Percentiles rank a stretch among this genome's conserved stretches.
These are phyloP conservation scores for Psilanteris sp. DNA, from an alignment of 1,140 invertebrate species.

Conservation along the genomic window DNA sequence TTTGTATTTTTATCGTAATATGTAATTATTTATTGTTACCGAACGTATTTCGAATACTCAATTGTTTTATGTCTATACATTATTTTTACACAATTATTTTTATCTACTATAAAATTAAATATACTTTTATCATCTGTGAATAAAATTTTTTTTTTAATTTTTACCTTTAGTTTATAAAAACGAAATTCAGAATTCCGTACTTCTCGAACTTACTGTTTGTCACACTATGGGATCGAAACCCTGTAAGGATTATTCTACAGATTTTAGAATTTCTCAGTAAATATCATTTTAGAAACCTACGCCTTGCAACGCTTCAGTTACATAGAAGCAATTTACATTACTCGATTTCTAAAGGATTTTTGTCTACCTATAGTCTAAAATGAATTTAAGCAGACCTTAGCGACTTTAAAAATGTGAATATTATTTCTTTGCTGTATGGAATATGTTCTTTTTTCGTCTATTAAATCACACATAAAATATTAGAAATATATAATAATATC, in stretches of 20 bases:
- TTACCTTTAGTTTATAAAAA: slow-evolving; percentile 45
- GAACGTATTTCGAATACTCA: too few relatives aligned
- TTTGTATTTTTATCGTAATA: too few relatives aligned
- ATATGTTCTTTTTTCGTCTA: too few relatives aligned
- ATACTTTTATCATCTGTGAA: too few relatives aligned
- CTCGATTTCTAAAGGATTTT: slow-evolving; percentile 73
- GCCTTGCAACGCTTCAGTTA: slow-evolving; percentile 70
- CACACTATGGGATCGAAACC: slow-evolving; percentile 67
- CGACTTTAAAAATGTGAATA: slow-evolving; percentile 15
- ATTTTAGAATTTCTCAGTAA: slow-evolving; percentile 63
- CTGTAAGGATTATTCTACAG: slow-evolving; percentile 69
- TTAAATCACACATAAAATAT: too few relatives aligned
- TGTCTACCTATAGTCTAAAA: slow-evolving; percentile 45
- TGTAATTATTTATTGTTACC: too few relatives aligned
- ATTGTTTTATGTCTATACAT: too few relatives aligned
- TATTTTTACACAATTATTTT: too few relatives aligned
- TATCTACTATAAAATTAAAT: too few relatives aligned
- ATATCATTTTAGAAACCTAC: slow-evolving; percentile 62
- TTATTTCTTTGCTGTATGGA: slow-evolving; percentile 14
- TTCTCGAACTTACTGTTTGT: slow-evolving; percentile 56
- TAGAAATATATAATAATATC: too few relatives aligned
- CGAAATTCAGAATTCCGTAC: slow-evolving; percentile 33
- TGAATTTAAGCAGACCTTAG: slow-evolving; percentile 39
- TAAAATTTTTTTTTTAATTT: too few relatives aligned
- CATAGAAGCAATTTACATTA: slow-evolving; percentile 75